Evolutionary conservation across 2,888 invertebrate species (phyloP), one percentile per base, ranked within the genome.

Genomic region (Synanthedon vespiformis): DNA sequence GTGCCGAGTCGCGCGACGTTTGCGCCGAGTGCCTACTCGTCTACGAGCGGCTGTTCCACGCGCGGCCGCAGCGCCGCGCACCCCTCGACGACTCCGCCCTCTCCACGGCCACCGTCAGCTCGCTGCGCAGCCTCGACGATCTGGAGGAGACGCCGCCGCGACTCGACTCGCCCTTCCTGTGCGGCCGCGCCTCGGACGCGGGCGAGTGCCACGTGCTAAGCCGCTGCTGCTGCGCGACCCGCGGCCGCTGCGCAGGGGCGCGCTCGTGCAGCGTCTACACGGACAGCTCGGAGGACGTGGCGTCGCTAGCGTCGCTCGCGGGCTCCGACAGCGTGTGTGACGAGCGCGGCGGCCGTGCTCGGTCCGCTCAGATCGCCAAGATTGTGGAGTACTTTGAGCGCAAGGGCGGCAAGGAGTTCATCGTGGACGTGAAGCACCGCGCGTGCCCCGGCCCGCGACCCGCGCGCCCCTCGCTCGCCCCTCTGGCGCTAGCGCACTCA

Each of bases 351-450:
- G 89, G 89, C 48, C 87, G 91, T 27, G 82, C 89, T 63, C 77
- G 92, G 62, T 89, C 91, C 59, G 89, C 92, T 59, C 90, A 93
- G 72, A 95, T 95, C 61, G 92, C 94, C 51, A 92, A 92, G 69
- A 95, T 95, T 62, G 95, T 96, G 34, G 95, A 95, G 67, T 95
- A 95, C 77, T 95, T 96, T 78, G 95, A 96, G 79, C 88, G 93
- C 50, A 93, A 94, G 72, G 91, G 92, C 51, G 90, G 89, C 27
- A 57, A 60, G 52, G 72, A 72, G 57, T 73, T 72, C 57, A 61
- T 67, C 40, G 74, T 75, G 52, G 77, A 73, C 54, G 72, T 70
- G 55, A 61, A 63, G 55, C 62, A 77, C 14, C n/a, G 50, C 54
- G 27, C 18, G 50, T n/a, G 48, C 50, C 47, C 22, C 18, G 16